Conservation (phyloP, 2,113 vertebrate genomes). For the Tachysurus vachellii region DNA sequence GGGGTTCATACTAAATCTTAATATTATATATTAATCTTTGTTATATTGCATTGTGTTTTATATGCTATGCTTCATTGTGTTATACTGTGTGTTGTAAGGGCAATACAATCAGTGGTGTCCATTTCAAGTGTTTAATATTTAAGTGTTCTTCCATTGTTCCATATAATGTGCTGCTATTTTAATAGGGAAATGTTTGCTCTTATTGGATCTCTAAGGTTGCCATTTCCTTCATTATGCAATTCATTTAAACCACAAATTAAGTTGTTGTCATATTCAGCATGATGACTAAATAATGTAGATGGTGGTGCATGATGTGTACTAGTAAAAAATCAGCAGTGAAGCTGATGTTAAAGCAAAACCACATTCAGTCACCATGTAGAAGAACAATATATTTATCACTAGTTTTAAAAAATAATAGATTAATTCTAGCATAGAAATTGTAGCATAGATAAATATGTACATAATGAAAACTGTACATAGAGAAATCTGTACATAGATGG, state of each 20-base stretch:
- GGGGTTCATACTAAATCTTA: not conserved
- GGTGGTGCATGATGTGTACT: not conserved
- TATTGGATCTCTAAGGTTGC: not conserved
- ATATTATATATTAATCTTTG: constrained; percentile 4
- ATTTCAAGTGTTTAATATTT: not conserved
- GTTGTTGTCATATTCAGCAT: not conserved
- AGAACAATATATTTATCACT: not conserved
- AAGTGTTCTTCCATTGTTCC: not conserved
- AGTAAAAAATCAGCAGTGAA: not conserved
- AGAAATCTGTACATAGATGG: not conserved
- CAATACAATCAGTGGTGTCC: not conserved
- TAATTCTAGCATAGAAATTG: not conserved
- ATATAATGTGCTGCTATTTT: not conserved
- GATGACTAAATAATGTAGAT: not conserved
- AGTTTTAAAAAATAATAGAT: not conserved
- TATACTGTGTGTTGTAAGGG: constrained; percentile 1
- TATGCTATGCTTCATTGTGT: not conserved
- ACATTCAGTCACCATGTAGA: not conserved
- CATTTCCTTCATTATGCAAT: not conserved
- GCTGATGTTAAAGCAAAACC: not conserved
- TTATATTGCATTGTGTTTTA: not conserved
- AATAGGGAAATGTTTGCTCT: not conserved
- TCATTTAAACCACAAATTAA: not conserved
- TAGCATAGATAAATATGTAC: not conserved
- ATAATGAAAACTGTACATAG: not conserved